These are phyloP conservation scores for Champsocephalus gunnari DNA, from an alignment of 2,797 vertebrate species.

Conservation along the genomic window DNA sequence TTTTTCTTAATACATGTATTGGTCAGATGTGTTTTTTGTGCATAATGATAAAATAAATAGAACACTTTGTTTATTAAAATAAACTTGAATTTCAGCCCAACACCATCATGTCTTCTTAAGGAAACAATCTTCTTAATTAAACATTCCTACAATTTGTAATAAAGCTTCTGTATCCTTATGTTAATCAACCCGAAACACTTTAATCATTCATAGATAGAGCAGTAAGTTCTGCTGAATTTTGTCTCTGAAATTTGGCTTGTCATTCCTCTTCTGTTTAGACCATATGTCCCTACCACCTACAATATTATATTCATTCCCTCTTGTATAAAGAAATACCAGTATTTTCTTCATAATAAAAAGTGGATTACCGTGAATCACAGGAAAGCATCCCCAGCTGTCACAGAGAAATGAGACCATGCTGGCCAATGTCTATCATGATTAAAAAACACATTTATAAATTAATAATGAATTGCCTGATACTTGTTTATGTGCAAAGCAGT, in stretches of 20 bases:
- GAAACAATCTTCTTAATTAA: slow-evolving; percentile 32
- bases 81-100: neutral
- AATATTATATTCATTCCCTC: slow-evolving; percentile 87
- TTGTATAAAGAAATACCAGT: slow-evolving; percentile 89
- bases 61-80: neutral
- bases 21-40: neutral
- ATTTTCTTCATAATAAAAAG: slow-evolving; percentile 99
- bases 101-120: slow-evolving; percentile 6
- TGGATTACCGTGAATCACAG: slow-evolving; percentile 98
- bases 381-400: slow-evolving; percentile 97
- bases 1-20: slow-evolving; percentile 7
- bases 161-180: slow-evolving; percentile 14
- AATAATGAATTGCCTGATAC: slow-evolving; percentile 80
- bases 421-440: slow-evolving; percentile 88
- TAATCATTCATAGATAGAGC: slow-evolving; percentile 7
- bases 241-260: slow-evolving; percentile 35
- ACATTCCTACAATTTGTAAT: slow-evolving; percentile 25
- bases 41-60: neutral
- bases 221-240: slow-evolving; percentile 13
- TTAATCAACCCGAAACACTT: slow-evolving; percentile 25
- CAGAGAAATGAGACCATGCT: slow-evolving; percentile 93
- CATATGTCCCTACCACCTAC: slow-evolving; percentile 86
- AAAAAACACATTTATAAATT: slow-evolving; percentile 90
- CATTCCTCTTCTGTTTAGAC: slow-evolving; percentile 59
- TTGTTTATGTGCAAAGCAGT: slow-evolving; percentile 48